phyloP scores from a whole-genome alignment of 2,888 invertebrate genomes.

The Slavum lentiscoides region DNA sequence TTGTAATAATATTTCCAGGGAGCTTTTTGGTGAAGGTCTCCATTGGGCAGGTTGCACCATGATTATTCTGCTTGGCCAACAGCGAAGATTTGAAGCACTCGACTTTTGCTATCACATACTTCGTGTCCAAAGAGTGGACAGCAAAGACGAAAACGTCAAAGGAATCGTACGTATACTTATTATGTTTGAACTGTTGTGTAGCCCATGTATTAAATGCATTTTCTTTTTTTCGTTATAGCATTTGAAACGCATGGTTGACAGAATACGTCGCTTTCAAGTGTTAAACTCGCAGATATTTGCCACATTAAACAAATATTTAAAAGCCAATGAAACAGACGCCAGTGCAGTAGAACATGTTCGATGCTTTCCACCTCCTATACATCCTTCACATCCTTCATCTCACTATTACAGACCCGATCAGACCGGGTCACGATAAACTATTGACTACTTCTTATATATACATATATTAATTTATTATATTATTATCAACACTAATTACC shows the following conservation, averaged over 20 bases:
- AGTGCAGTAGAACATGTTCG: conserved; percentile 92
- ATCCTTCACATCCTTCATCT: conserved; percentile 69
- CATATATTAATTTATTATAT: conserved; percentile 21
- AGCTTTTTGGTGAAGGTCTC: conserved; percentile 95
- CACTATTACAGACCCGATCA: conserved; percentile 62
- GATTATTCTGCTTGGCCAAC: conserved; percentile 92
- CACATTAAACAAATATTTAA: conserved; percentile 89
- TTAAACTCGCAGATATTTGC: conserved; percentile 98
- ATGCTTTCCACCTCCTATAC: conserved; percentile 94
- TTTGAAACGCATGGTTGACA: conserved; percentile 94
- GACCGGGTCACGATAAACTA: conserved; percentile 36
- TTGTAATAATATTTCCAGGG: conserved; percentile 63
- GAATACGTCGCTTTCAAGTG: conserved; percentile 96
- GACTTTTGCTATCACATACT: conserved; percentile 99
- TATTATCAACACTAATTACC: conserved; percentile 12
- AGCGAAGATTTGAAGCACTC: conserved; percentile 91
- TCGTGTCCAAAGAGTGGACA: conserved; percentile 91
- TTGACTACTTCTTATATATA: neutral
- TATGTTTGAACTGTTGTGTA: neutral
- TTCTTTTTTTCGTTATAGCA: conserved; percentile 66
- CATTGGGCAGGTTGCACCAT: conserved; percentile 99
- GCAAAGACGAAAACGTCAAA: conserved; percentile 91
- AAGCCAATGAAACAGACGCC: conserved; percentile 77
- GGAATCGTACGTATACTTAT: conserved; percentile 78
- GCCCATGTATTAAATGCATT: conserved; percentile 16